phyloP scores from a whole-genome alignment of 2,113 vertebrate genomes.

The Tylochromis polylepis region DNA sequence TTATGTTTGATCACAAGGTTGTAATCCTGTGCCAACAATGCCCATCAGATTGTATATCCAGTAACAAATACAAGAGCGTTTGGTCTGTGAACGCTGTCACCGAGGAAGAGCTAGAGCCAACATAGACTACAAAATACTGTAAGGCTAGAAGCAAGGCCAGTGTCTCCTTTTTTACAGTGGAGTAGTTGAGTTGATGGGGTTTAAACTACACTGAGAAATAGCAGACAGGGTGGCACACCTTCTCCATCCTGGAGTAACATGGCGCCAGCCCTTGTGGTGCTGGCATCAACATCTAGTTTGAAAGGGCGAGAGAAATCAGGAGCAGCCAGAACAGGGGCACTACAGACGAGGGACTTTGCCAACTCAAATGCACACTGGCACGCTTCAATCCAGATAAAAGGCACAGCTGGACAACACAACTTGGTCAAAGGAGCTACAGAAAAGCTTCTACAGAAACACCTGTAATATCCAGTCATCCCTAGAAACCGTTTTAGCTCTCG shows the following conservation, averaged over 20 bases:
- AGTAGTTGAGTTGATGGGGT: not conserved
- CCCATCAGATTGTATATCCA: not conserved
- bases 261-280: not conserved
- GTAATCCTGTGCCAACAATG: not conserved
- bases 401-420: not conserved
- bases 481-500: not conserved
- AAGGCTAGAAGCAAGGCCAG: not conserved
- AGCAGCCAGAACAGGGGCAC: not conserved
- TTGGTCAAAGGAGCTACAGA: not conserved
- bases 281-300: not conserved
- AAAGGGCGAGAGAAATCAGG: not conserved
- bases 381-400: not conserved
- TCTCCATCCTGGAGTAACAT: not conserved
- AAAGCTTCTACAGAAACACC: not conserved
- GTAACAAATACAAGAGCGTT: not conserved
- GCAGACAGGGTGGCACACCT: not conserved
- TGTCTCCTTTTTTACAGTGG: not conserved
- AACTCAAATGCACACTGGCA: accelerated
- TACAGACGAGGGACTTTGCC: not conserved
- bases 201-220: not conserved
- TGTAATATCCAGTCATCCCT: not conserved
- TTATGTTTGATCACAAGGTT: not conserved
- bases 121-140: not conserved
- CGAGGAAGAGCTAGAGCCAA: not conserved
- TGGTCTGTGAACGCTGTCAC: not conserved